Conservation (phyloP, 2,113 vertebrate genomes). For the Octodon degus region DNA sequence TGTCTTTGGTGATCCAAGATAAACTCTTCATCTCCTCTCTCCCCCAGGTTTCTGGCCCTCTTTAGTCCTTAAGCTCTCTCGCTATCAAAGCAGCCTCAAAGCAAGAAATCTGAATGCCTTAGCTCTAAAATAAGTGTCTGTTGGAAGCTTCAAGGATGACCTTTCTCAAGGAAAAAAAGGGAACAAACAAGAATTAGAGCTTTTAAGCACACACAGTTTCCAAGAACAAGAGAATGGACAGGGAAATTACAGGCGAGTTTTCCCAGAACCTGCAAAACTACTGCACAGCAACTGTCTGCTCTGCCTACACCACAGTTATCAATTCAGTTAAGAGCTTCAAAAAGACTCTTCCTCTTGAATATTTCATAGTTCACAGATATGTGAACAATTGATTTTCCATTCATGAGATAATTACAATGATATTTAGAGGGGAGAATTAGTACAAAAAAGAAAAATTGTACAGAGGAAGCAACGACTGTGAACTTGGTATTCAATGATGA, state of each 20-base stretch:
- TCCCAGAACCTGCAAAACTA: not conserved
- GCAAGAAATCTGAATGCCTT: slow-evolving; percentile 65
- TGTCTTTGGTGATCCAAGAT: slow-evolving; percentile 66
- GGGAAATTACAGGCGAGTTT: not conserved
- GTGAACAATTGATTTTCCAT: slow-evolving; percentile 43
- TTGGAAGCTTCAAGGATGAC: slow-evolving; percentile 53
- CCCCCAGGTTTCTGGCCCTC: not conserved
- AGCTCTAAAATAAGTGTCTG: slow-evolving; percentile 69
- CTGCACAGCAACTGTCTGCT: not conserved
- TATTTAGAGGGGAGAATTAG: not conserved
- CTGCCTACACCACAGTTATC: not conserved
- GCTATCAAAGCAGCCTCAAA: slow-evolving; percentile 61
- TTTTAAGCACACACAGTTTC: slow-evolving; percentile 45
- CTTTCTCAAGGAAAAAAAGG: slow-evolving; percentile 61
- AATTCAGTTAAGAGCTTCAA: not conserved
- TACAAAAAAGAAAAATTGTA: not conserved
- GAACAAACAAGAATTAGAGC: slow-evolving; percentile 26
- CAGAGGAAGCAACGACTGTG: not conserved
- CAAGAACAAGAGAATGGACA: not conserved
- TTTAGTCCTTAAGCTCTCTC: slow-evolving; percentile 45
- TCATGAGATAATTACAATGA: slow-evolving; percentile 14
- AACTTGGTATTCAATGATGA: slow-evolving; percentile 22
- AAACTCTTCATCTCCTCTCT: slow-evolving; percentile 48
- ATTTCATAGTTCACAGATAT: not conserved
- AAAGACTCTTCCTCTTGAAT: not conserved